Base-by-base conservation (phyloP, 2,888 invertebrate species). In the Dolichomitus sp. region DNA sequence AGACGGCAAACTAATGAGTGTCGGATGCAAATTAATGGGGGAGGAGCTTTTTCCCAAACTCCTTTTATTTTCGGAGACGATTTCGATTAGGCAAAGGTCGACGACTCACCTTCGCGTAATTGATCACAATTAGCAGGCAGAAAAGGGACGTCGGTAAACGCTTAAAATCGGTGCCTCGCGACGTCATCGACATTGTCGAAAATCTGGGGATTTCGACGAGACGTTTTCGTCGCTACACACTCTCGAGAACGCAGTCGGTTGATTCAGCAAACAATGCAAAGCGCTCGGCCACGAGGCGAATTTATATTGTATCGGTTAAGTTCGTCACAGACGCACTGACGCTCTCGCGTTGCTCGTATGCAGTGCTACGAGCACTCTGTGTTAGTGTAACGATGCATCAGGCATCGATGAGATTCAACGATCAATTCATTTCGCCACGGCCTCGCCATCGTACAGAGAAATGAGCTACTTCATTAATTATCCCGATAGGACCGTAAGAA, bases 401-500 rank as follows among this genome's bases (percentile, higher is more conserved):
- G 54, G 79, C 79, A 76, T 83, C 82, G 82, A 83, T 83, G 82
- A 83, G 70, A 83, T 83, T 79, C 82, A 79, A 75, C 82, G 79
- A 83, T 75, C 82, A 76, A 83, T 79, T 83, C 65, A 83, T 79
- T 79, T 83, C 72, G 79, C 66, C 72, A 79, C 82, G 82, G 65
- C 45, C 66, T 52, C 75, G 70, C 30, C 66, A 70, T 78, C 66
- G 70, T 75, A 79, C 75, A 40, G 66, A 75, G 79, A 79, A 83
- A 83, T 79, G 79, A 83, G 79, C 70, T 42, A 72, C 66, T 65
- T 79, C 79, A 79, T 83, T 79, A 79, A 83, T 83, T 83, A 83
- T 76, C 79, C 79, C 66, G 82, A 79, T 83, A 79, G 82, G 72
- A 79, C 33, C 65, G 82, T 83, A 79, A 82, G 70, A 74, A 61